Evolutionary conservation across 2,797 vertebrate species (phyloP).

Genomic region (Acestrorhynchus altus): DNA sequence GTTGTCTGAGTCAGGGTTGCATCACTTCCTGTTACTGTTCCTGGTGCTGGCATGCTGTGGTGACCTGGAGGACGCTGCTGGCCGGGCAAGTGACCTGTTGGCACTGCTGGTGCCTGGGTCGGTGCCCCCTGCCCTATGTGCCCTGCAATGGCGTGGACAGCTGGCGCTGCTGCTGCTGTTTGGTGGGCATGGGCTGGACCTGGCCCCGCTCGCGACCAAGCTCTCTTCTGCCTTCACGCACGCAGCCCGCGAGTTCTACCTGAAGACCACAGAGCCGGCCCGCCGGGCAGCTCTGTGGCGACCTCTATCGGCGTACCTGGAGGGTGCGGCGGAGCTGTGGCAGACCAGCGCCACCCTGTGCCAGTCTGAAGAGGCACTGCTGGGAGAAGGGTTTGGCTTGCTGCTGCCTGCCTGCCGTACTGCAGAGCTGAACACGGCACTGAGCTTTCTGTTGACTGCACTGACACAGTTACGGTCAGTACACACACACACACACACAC

Average conservation of each 20-base stretch:
- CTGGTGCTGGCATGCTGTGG: slow-evolving; percentile 84
- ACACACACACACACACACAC: slow-evolving; percentile 13
- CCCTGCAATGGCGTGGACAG: slow-evolving; percentile 68
- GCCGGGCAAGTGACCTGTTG: slow-evolving; percentile 85
- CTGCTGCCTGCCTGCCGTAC: slow-evolving; percentile 90
- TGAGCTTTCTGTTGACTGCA: slow-evolving; percentile 87
- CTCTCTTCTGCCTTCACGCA: slow-evolving; percentile 82
- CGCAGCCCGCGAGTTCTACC: slow-evolving; percentile 92
- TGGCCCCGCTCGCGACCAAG: slow-evolving; percentile 78
- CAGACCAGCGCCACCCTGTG: slow-evolving; percentile 85
- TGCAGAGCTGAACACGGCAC: slow-evolving; percentile 85
- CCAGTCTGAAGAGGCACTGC: slow-evolving; percentile 91
- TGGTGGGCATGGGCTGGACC: slow-evolving; percentile 88
- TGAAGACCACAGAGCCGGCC: slow-evolving; percentile 83
- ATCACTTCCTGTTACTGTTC: slow-evolving; percentile 93
- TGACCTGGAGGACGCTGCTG: slow-evolving; percentile 89
- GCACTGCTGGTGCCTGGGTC: slow-evolving; percentile 79
- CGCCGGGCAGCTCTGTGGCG: slow-evolving; percentile 89
- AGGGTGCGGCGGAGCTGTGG: slow-evolving; percentile 92
- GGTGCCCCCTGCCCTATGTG: slow-evolving; percentile 70
- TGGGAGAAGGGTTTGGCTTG: slow-evolving; percentile 93
- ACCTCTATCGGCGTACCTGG: slow-evolving; percentile 90
- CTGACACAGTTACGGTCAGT: slow-evolving; percentile 91
- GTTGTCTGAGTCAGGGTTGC: slow-evolving; percentile 89
- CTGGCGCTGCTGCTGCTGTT: slow-evolving; percentile 60